These are phyloP conservation scores for Periphyllus acericola DNA, from an alignment of 2,888 invertebrate genomes.

Conservation along the genomic window DNA sequence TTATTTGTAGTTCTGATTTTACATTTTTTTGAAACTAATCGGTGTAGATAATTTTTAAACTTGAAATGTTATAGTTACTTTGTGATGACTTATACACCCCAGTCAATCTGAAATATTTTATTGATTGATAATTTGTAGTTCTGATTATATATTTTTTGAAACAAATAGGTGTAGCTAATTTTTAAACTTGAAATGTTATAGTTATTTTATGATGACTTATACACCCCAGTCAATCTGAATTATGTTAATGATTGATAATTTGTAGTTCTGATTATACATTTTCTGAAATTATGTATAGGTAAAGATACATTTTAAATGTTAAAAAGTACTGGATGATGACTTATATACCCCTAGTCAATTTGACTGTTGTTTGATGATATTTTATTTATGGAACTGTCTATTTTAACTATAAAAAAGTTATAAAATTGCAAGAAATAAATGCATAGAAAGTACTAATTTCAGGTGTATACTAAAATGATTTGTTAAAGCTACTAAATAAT, in stretches of 20 bases:
- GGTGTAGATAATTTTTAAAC: background rate
- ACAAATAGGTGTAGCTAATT: background rate
- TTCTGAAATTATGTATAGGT: too few relatives aligned
- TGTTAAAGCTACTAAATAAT: background rate
- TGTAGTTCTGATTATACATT: background rate
- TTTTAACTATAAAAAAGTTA: too few relatives aligned
- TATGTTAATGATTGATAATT: constrained; percentile 12
- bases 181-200: background rate
- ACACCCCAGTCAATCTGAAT: constrained; percentile 45
- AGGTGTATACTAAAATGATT: background rate
- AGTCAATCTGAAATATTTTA: constrained; percentile 43
- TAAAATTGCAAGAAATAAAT: background rate
- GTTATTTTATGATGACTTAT: background rate
- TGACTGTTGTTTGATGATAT: background rate
- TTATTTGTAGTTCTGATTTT: background rate
- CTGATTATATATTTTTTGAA: background rate
- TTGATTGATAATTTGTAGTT: background rate
- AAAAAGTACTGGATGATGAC: background rate
- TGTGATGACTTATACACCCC: constrained; percentile 19
- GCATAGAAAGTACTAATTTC: background rate
- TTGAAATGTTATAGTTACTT: too few relatives aligned
- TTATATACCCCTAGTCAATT: background rate
- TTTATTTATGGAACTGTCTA: too few relatives aligned
- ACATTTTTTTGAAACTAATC: background rate
- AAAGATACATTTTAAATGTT: too few relatives aligned